A percentile compares a stretch with the other conserved stretches of the same genome.
Conservation (phyloP, 2,888 invertebrate species). For the Allacma fusca region DNA sequence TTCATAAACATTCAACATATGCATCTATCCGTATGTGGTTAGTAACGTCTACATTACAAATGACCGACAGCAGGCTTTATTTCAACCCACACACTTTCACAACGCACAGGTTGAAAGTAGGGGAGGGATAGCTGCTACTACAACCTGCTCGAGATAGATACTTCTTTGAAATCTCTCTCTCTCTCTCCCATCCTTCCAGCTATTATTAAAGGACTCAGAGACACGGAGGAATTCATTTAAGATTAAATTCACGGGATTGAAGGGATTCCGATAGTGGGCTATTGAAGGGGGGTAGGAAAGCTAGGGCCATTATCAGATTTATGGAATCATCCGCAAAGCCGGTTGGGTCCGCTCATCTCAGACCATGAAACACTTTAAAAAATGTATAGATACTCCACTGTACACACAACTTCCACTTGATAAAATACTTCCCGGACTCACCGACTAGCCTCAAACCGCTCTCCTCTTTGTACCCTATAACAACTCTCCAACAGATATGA, state of each 20-base stretch:
- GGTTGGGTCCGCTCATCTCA: not conserved
- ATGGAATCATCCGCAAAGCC: not conserved
- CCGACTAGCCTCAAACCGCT: not conserved
- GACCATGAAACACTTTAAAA: not conserved
- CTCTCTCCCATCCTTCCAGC: too few species aligned
- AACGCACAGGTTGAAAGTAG: too few species aligned
- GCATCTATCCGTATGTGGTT: not conserved
- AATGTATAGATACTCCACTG: not conserved
- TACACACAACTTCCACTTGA: not conserved
- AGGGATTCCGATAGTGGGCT: not conserved
- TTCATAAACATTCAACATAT: conserved; percentile 18
- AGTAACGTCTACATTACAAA: conserved; percentile 21
- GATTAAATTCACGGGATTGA: not conserved
- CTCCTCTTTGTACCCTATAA: not conserved
- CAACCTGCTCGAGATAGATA: too few species aligned
- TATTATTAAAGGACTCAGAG: too few species aligned
- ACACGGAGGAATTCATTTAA: not conserved
- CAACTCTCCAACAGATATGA: too few species aligned
- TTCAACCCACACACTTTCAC: too few species aligned
- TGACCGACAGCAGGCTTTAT: too few species aligned
- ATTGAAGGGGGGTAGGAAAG: not conserved
- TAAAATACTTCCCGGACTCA: not conserved
- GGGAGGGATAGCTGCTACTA: too few species aligned
- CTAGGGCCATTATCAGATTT: not conserved
- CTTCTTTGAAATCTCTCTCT: too few species aligned